Percentiles rank a stretch among this genome's conserved stretches.
phyloP scores from a whole-genome alignment of 2,797 vertebrate genomes.

The Pseudomugil tenellus region DNA sequence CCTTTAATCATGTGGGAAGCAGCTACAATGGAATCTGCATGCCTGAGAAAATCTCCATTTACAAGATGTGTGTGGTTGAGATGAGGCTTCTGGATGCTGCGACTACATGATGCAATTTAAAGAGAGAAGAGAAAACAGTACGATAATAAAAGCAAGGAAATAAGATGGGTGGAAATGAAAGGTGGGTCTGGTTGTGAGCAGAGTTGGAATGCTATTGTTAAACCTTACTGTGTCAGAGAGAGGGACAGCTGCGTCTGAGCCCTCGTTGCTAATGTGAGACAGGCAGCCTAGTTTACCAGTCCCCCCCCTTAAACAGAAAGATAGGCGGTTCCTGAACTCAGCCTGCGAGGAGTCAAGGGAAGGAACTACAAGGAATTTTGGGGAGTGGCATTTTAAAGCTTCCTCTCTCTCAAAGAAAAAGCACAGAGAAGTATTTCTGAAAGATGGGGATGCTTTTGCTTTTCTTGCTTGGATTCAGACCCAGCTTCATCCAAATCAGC shows the following conservation, averaged over 20 bases:
- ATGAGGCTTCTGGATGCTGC: constrained; percentile 36
- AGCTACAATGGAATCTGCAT: constrained; percentile 62
- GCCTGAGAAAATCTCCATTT: constrained; percentile 57
- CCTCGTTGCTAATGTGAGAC: constrained; percentile 47
- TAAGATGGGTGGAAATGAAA: constrained; percentile 30
- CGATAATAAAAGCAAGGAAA: constrained; percentile 35
- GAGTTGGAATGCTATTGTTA: constrained; percentile 76
- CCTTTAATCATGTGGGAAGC: constrained; percentile 54
- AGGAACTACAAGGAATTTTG: constrained; percentile 74
- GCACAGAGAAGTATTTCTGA: constrained; percentile 29
- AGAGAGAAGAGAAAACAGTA: constrained; percentile 13
- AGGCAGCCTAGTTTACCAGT: constrained; percentile 27
- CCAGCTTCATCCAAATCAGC: constrained; percentile 15
- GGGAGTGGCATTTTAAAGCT: constrained; percentile 74
- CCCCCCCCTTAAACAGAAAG: constrained; percentile 39
- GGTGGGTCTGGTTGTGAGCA: constrained; percentile 44
- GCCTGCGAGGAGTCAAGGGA: constrained; percentile 62
- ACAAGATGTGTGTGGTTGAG: constrained; percentile 39
- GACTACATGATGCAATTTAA: constrained; percentile 28
- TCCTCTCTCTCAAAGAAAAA: constrained; percentile 63
- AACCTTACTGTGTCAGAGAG: constrained; percentile 43
- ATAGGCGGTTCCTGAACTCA: constrained; percentile 66
- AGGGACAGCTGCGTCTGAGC: constrained; percentile 65
- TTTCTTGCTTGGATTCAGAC: constrained; percentile 2
- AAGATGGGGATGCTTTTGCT: constrained; percentile 10